Conservation (phyloP, 2,797 vertebrate genomes). For the Urosaurus nigricauda region DNA sequence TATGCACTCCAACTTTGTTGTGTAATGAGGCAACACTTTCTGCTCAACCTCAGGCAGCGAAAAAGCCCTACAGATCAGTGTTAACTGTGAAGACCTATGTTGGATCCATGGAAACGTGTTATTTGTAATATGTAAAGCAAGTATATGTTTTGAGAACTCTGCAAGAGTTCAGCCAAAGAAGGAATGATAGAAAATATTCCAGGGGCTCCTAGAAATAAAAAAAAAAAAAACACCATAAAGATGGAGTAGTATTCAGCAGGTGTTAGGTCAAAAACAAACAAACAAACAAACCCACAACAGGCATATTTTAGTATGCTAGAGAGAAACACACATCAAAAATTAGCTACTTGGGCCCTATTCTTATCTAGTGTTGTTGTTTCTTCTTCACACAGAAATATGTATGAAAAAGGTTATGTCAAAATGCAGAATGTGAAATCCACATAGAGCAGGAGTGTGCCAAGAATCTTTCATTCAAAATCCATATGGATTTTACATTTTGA, state of each 20-base stretch:
- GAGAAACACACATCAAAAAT: not conserved
- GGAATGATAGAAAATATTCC: not conserved
- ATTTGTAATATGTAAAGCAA: not conserved
- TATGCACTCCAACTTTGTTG: not conserved
- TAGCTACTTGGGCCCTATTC: not conserved
- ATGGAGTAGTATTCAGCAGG: not conserved
- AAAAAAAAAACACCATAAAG: not conserved
- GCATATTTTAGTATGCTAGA: not conserved
- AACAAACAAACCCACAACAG: not conserved
- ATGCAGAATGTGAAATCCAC: not conserved
- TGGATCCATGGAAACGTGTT: not conserved
- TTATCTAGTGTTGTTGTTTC: not conserved
- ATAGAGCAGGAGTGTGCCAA: not conserved
- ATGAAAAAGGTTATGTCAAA: not conserved
- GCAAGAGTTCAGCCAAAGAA: conserved; percentile 1
- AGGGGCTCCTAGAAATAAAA: not conserved
- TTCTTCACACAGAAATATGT: not conserved
- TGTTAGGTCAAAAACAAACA: not conserved
- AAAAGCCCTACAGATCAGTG: not conserved
- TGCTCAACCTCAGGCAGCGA: not conserved
- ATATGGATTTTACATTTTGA: conserved; percentile 15
- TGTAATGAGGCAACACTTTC: not conserved
- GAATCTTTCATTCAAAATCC: conserved; percentile 24
- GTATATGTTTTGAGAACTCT: not conserved
- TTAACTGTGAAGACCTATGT: not conserved